phyloP scores from a whole-genome alignment of 2,888 invertebrate genomes.

The Allygus modestus region DNA sequence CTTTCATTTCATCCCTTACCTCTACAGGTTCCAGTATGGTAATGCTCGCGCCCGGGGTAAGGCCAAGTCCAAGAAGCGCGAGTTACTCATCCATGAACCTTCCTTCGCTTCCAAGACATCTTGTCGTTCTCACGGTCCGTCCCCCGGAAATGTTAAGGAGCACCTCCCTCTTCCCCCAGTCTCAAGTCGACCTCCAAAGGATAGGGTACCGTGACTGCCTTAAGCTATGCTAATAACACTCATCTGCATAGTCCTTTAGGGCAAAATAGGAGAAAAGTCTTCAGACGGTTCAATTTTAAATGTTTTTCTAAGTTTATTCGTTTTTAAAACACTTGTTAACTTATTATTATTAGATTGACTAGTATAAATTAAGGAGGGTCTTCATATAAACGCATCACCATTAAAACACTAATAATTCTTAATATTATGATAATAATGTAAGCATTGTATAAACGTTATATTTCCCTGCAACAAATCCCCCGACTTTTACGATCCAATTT shows the following conservation, averaged over 20 bases:
- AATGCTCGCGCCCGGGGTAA: constrained; percentile 12
- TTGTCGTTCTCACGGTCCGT: constrained; percentile 23
- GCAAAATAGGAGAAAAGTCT: neutral
- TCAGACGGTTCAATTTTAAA: too few species aligned
- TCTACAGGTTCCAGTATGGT: neutral
- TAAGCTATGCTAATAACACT: constrained; percentile 32
- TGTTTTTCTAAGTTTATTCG: too few species aligned
- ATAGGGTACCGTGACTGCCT: constrained; percentile 9
- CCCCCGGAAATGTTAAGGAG: constrained; percentile 34
- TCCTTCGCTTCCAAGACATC: constrained; percentile 26
- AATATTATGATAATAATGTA: too few species aligned
- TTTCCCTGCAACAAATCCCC: neutral
- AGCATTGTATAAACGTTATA: too few species aligned
- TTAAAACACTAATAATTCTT: too few species aligned
- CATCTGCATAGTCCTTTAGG: constrained; percentile 3
- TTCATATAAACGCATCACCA: too few species aligned
- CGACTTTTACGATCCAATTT: constrained; percentile 8
- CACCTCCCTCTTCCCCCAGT: neutral
- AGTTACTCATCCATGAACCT: constrained; percentile 1
- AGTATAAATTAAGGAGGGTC: too few species aligned
- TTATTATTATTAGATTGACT: too few species aligned
- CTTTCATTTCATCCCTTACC: neutral
- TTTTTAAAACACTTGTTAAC: too few species aligned
- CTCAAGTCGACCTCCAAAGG: constrained; percentile 14
- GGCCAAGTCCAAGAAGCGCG: neutral